Evolutionary conservation across 64 coral and sea anemone genomes (phyloP).

Genomic region (Exaiptasia diaphana): DNA sequence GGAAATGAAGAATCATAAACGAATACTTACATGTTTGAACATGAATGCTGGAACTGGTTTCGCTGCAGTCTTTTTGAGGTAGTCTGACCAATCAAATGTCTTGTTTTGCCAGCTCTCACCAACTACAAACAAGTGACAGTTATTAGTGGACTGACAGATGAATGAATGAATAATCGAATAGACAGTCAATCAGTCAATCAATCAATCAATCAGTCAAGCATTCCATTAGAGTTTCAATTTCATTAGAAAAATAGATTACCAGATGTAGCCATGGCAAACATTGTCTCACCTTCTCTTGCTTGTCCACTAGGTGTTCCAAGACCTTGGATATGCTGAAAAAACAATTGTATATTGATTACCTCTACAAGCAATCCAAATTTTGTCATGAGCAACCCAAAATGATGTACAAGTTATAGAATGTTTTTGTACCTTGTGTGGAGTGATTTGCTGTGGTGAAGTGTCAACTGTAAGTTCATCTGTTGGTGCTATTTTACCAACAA

Average conservation of each 20-base stretch:
- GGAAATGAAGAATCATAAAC: no score
- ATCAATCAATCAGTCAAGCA: no score
- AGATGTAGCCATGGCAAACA: no score
- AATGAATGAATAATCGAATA: no score
- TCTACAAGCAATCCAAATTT: no score
- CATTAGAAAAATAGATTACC: no score
- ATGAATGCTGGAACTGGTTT: slow-evolving; percentile 72
- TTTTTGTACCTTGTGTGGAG: slow-evolving; percentile 1
- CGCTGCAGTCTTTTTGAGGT: slow-evolving; percentile 81
- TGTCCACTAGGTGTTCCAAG: neutral
- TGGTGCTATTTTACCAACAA: neutral
- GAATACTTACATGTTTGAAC: slow-evolving; percentile 97
- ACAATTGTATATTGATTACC: no score
- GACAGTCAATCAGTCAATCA: no score
- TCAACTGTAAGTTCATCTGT: neutral
- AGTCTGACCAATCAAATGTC: slow-evolving; percentile 92
- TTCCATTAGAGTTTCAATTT: neutral
- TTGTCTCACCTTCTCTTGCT: neutral
- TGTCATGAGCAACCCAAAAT: neutral
- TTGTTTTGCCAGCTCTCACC: slow-evolving; percentile 97
- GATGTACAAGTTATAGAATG: neutral
- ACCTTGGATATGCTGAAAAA: neutral
- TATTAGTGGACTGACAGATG: no score
- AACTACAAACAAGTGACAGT: slow-evolving; percentile 17
- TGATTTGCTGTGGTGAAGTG: neutral